Base-by-base conservation (phyloP, 2,113 vertebrate species). In the Trachemys scripta region DNA sequence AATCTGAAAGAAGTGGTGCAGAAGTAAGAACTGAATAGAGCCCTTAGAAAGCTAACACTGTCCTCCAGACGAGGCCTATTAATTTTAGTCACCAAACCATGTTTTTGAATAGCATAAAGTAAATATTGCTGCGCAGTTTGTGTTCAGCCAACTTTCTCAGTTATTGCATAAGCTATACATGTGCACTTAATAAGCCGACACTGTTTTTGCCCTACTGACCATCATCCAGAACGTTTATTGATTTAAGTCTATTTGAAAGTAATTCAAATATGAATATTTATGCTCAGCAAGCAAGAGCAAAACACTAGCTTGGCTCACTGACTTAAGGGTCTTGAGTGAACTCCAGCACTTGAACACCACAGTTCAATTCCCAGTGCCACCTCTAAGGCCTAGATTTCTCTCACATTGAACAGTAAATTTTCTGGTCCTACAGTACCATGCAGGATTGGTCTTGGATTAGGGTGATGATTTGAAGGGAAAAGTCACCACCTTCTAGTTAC, bases 201-300 rank as follows among this genome's bases (percentile, higher is more conserved):
- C 42, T 92, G 72, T 53, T 85, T 97, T 91, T 90, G 91, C 90
- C 90, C 88, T 95, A 8, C 84, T 96, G 84, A 75, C 78, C 9
- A 2, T 89, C 54, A 89, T 96, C 82, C 59, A 62, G 69, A 85
- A 80, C 80, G 80, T 91, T 3, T 88, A 83, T 88, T 95, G 87
- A 96, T 96, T 96, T 96, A 92, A 95, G 91, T 94, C 65, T 94
- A 94, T 95, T 85, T 3, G 0, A 97, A 97, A 97, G 88, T 89
- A 90, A 90, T 96, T 94, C 82, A 38, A 76, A 84, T 88, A 81
- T 86, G 85, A 92, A 59, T 85, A 72, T 97, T 97, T 94, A 83
- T 93, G 69, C 88, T 88, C 65, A 84, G 87, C 56, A 76, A 92
- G 84, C 90, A 57, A 94, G 90, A 88, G 79, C 59, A 84, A 96